Percentiles rank a stretch among this genome's conserved stretches.
phyloP scores from a whole-genome alignment of 2,888 invertebrate species.

The Norana najaformis region DNA sequence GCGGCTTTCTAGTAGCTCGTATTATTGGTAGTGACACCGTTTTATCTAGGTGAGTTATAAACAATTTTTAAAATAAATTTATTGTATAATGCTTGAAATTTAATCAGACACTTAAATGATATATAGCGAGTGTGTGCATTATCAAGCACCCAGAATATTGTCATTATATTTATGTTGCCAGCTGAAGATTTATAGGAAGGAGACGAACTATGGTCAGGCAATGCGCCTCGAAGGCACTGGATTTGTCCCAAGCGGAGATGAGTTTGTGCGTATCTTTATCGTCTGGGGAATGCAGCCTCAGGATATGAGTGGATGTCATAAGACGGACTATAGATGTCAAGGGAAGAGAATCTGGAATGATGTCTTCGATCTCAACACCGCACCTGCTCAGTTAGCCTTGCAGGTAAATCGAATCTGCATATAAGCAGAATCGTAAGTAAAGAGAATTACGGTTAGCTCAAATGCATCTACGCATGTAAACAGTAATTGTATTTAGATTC shows the following conservation, averaged over 20 bases:
- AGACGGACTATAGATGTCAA: slow-evolving; percentile 40
- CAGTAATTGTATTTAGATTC: too few relatives aligned
- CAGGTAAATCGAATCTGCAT: slow-evolving; percentile 30
- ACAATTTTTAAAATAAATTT: too few relatives aligned
- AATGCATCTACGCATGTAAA: too few relatives aligned
- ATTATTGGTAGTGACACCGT: too few relatives aligned
- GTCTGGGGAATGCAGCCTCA: slow-evolving; percentile 49
- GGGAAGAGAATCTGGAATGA: slow-evolving; percentile 41
- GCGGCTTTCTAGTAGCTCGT: too few relatives aligned
- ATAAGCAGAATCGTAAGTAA: neutral
- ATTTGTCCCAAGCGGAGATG: slow-evolving; percentile 45
- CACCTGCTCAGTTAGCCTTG: slow-evolving; percentile 39
- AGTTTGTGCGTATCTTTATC: slow-evolving; percentile 47
- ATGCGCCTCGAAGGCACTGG: slow-evolving; percentile 45
- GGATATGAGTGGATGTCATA: slow-evolving; percentile 39
- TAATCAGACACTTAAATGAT: too few relatives aligned
- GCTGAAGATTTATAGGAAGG: slow-evolving; percentile 30
- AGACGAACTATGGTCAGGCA: slow-evolving; percentile 46
- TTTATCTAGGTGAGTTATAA: too few relatives aligned
- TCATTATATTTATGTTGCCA: neutral
- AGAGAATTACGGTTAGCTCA: too few relatives aligned
- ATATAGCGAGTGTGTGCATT: neutral
- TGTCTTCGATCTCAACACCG: slow-evolving; percentile 43
- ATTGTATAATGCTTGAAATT: too few relatives aligned
- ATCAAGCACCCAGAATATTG: neutral